Evolutionary conservation across 2,113 vertebrate species (phyloP).

Genomic region (Psilopsiagon aymara): DNA sequence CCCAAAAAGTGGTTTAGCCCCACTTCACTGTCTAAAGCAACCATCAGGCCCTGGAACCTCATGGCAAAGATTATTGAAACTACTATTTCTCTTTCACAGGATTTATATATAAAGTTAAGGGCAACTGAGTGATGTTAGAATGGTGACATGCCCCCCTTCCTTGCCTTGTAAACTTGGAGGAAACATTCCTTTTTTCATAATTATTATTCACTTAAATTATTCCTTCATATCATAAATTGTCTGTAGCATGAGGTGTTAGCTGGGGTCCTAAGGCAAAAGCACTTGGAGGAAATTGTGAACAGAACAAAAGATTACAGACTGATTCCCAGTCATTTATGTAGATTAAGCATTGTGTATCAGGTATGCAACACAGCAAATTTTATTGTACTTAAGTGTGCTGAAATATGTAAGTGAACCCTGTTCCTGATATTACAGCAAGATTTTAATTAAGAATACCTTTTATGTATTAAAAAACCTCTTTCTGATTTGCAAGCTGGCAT

Average conservation of each 20-base stretch:
- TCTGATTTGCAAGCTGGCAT: background rate
- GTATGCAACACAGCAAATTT: accelerated
- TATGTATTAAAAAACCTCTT: background rate
- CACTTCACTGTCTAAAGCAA: background rate
- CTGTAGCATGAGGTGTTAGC: background rate
- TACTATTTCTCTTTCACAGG: background rate
- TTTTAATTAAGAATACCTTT: background rate
- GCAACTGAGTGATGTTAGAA: background rate
- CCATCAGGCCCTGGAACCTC: no score
- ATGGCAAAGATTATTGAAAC: background rate
- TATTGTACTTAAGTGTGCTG: background rate
- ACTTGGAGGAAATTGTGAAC: background rate
- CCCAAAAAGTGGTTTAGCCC: background rate
- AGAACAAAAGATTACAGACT: background rate
- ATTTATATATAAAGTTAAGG: background rate
- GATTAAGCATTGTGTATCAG: background rate
- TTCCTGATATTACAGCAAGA: background rate
- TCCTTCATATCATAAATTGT: background rate
- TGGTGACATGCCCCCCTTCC: background rate
- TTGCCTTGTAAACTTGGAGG: background rate
- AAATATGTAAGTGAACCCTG: background rate
- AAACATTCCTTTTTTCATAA: background rate
- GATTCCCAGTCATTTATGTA: background rate
- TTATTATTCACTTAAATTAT: background rate
- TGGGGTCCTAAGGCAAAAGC: conserved; percentile 9